Conservation (phyloP, 1,140 invertebrate species). For the Atta texana region DNA sequence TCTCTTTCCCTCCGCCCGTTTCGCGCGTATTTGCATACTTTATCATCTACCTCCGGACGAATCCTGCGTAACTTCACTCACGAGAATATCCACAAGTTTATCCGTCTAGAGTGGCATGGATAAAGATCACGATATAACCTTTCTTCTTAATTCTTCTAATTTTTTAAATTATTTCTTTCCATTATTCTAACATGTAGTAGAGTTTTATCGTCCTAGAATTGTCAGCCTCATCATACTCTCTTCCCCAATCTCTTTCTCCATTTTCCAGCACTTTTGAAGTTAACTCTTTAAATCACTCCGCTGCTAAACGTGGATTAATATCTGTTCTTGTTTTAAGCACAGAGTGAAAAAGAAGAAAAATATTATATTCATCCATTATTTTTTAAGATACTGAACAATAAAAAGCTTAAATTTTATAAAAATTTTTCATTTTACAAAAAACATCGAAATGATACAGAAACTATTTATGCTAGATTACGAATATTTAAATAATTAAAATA, state of each 20-base stretch:
- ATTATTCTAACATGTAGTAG: neutral
- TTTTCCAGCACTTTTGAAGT: constrained; percentile 25
- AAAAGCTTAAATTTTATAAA: neutral
- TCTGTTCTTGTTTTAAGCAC: neutral
- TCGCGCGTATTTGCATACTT: constrained; percentile 77
- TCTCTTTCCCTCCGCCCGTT: constrained; percentile 2
- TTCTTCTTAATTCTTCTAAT: neutral
- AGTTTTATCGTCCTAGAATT: constrained; percentile 8
- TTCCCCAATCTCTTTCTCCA: neutral
- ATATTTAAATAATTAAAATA: constrained; percentile 18
- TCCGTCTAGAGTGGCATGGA: constrained; percentile 50
- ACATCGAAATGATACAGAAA: neutral
- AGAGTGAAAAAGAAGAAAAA: neutral
- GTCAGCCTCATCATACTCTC: constrained; percentile 15
- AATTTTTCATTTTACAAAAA: neutral
- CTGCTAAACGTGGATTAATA: constrained; percentile 21
- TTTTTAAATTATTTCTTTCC: constrained; percentile 49
- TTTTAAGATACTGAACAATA: neutral
- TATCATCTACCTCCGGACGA: constrained; percentile 67
- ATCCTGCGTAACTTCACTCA: constrained; percentile 65
- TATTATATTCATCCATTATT: neutral
- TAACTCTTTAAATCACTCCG: constrained; percentile 31
- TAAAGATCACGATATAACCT: constrained; percentile 17
- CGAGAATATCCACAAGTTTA: constrained; percentile 63
- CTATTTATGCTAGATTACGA: neutral